Conservation (phyloP, 2,113 vertebrate species). For the Chionodraco myersi region DNA sequence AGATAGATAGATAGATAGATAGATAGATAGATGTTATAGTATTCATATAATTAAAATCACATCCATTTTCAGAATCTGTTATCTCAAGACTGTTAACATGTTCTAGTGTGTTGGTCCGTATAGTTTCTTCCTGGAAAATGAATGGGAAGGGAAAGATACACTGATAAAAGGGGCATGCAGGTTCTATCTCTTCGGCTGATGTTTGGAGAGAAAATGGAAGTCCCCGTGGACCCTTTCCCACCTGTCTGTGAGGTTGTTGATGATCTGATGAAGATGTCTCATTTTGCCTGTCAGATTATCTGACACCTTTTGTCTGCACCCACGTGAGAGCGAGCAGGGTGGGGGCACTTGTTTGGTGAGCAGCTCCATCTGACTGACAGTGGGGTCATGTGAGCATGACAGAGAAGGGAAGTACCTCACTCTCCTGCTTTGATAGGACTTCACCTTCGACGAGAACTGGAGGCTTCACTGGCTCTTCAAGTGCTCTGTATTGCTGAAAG, state of each 20-base stretch:
- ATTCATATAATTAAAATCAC: neutral
- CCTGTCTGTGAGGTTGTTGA: slow-evolving; percentile 70
- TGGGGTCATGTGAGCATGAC: slow-evolving; percentile 62
- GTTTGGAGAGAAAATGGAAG: slow-evolving; percentile 19
- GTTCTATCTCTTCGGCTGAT: slow-evolving; percentile 42
- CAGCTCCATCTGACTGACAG: slow-evolving; percentile 72
- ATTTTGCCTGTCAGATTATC: slow-evolving; percentile 74
- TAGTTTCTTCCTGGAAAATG: slow-evolving; percentile 13
- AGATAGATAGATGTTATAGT: neutral
- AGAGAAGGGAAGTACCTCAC: slow-evolving; percentile 53
- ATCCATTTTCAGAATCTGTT: neutral
- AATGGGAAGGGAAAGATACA: slow-evolving; percentile 19
- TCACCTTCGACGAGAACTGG: slow-evolving; percentile 6
- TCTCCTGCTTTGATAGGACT: slow-evolving; percentile 62
- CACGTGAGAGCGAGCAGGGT: slow-evolving; percentile 55
- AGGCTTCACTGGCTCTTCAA: slow-evolving; percentile 28
- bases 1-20: too few species aligned
- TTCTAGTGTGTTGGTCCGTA: neutral
- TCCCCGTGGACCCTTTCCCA: slow-evolving; percentile 66
- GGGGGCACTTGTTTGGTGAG: slow-evolving; percentile 53
- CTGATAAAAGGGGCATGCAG: slow-evolving; percentile 34
- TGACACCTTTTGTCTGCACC: slow-evolving; percentile 64
- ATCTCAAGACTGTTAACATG: neutral
- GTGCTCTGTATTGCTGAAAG: slow-evolving; percentile 22
- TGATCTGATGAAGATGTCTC: slow-evolving; percentile 79